Base-by-base conservation (phyloP, 2,888 invertebrate genomes). In the Pterostichus niger region DNA sequence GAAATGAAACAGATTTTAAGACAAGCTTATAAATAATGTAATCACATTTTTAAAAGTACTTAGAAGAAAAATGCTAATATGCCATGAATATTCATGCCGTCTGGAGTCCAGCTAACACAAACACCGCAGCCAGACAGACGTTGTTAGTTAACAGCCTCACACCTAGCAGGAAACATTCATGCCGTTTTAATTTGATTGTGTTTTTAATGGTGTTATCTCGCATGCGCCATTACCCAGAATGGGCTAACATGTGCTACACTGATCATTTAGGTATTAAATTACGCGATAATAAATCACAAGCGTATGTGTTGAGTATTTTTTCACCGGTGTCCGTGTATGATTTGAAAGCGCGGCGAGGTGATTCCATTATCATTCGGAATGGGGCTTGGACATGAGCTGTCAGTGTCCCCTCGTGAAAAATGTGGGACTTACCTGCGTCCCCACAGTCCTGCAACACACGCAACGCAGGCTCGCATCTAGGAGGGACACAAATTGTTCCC, bases 391-490 rank as follows among this genome's bases (percentile, higher is more conserved):
- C 83, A 83, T 73, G 83, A 77, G 64, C 83, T 83, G 83, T 83
- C 83, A 83, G 40, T 83, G 77, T 77, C 83, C 83, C 77, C 77
- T 83, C 17, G 61, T 83, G 83, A 83, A 83, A 83, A 83, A 83
- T 83, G 83, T 83, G 77, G 68, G 83, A 83, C 77, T 83, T 68
- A 83, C 83, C 83, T 83, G 56, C 52, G 54, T 31, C 52, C 76
- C 54, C 6, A 24, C 24, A 24, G 24, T 24, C 24, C 24, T 24
- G 40, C 40, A 77, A n/a, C 33, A 49, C 73, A 82, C 82, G 82
- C 82, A 81, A 81, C 73, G 40, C 64, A 44, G 40, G 56, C 1
- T 4, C 15, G 15, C 9, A 56, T 56, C 17, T 9, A n/a, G 13
- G 56, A 17, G 56, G 56, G 56, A 10, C 11, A n/a, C 64, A 64